Evolutionary conservation across 2,888 invertebrate genomes (phyloP).

Genomic region (Drosophila kanekoi): DNA sequence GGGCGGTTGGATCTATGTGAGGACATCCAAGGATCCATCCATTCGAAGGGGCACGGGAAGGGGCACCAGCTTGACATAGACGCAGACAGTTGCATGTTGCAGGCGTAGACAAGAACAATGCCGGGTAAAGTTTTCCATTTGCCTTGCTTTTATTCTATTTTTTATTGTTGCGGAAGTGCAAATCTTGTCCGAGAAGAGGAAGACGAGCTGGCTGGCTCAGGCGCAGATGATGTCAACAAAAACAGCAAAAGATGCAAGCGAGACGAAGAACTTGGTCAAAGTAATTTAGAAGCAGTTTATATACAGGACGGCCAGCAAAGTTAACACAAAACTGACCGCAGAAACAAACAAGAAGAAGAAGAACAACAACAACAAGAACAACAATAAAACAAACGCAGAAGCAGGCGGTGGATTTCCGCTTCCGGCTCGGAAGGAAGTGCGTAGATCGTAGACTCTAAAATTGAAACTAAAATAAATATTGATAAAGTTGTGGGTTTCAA

Average conservation of each 20-base stretch:
- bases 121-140: constrained; percentile 46
- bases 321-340: constrained; percentile 62
- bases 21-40: constrained; percentile 1
- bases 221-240: constrained; percentile 13
- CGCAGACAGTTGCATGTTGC: constrained; percentile 37
- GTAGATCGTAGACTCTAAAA: constrained; percentile 30
- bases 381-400: constrained; percentile 51
- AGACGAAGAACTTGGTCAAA: constrained; percentile 60
- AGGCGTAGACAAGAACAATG: constrained; percentile 48
- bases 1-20: background rate
- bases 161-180: constrained; percentile 47
- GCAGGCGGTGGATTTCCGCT: constrained; percentile 11
- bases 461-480: constrained; percentile 50
- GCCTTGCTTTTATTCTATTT: background rate
- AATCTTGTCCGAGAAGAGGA: constrained; percentile 47
- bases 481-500: constrained; percentile 11
- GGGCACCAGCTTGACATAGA: constrained; percentile 20
- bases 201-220: constrained; percentile 15
- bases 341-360: constrained; percentile 32
- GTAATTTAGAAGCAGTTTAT: constrained; percentile 73
- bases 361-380: constrained; percentile 38
- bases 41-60: constrained; percentile 4
- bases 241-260: background rate
- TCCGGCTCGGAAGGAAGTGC: constrained; percentile 35
- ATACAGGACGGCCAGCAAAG: constrained; percentile 52